Base-by-base conservation (phyloP, 2,797 vertebrate genomes). In the Lophura swinhoii region DNA sequence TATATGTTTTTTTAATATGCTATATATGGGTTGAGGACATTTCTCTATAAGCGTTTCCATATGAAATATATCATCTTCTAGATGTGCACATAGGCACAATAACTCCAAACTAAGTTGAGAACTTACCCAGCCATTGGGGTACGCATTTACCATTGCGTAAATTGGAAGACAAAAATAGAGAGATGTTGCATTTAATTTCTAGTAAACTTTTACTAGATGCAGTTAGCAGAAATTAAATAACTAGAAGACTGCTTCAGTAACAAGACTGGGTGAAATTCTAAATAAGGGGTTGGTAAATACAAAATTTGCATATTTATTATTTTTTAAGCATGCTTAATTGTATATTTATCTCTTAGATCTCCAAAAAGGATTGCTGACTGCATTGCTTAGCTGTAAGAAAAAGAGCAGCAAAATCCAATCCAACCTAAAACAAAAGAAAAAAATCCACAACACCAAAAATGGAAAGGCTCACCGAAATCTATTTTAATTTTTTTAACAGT, bases 11-110 rank as follows among this genome's bases (percentile, higher is more conserved):
- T 94, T 95, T 92, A 96, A 94, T 74, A 83, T 79, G 66, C 92
- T 93, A 66, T 94, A 77, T 91, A 87, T 74, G 87, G 80, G 69
- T 83, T 81, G 88, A 92, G 73, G 75, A 95, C 84, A 89, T 94
- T 96, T 84, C 75, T 87, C 51, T 84, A 28, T 94, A 96, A 97
- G 94, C 1, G 70, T 85, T 96, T 97, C 93, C 96, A 96, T 93
- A 96, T 96, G 95, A 96, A 93, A 94, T 95, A 88, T 90, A 95
- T 95, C 90, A 92, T 95, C 93, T 94, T 91, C 84, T 95, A 95
- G 88, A 96, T 96, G 78, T 90, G 85, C 55, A 92, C 92, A 95
- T 94, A 95, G 93, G 79, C 69, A 81, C 74, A 87, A 82, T 90
- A 92, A 95, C 74, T 96, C 82, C 88, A 93, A 91, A 85, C 88